Evolutionary conservation across 2,888 invertebrate genomes (phyloP).

Genomic region (Thereva unica): DNA sequence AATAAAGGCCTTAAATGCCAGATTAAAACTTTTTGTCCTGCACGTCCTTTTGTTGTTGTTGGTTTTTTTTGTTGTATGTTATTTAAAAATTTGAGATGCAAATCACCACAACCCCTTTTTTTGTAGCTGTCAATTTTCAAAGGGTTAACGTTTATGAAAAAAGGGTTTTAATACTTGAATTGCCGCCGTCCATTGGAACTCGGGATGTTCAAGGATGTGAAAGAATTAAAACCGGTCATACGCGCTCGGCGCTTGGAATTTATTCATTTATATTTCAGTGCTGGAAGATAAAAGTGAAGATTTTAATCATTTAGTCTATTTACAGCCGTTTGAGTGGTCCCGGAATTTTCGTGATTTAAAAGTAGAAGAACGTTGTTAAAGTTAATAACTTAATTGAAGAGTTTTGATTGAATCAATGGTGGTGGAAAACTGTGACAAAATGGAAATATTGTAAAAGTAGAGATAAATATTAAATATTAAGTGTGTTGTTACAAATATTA

Average conservation of each 20-base stretch:
- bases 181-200: not conserved
- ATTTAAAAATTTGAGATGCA: constrained; percentile 28
- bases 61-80: constrained; percentile 11
- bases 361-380: too few species aligned
- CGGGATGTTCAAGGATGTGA: not conserved
- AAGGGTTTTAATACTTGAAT: not conserved
- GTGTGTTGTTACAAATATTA: too few species aligned
- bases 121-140: constrained; percentile 14
- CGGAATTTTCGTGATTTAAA: too few species aligned
- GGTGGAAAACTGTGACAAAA: too few species aligned
- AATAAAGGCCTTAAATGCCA: not conserved
- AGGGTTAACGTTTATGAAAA: constrained; percentile 3
- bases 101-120: constrained; percentile 28
- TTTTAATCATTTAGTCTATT: too few species aligned
- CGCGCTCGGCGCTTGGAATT: not conserved
- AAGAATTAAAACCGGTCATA: constrained; percentile 15
- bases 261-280: too few species aligned
- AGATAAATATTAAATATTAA: too few species aligned
- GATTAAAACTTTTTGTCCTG: constrained; percentile 3
- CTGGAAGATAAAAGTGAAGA: too few species aligned
- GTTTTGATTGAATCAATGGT: too few species aligned
- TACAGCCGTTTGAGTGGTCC: too few species aligned
- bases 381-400: too few species aligned
- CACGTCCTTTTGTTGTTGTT: constrained; percentile 9
- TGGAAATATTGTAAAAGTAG: too few species aligned